phyloP scores from a whole-genome alignment of 2,113 vertebrate genomes.

The Epinephelus moara region DNA sequence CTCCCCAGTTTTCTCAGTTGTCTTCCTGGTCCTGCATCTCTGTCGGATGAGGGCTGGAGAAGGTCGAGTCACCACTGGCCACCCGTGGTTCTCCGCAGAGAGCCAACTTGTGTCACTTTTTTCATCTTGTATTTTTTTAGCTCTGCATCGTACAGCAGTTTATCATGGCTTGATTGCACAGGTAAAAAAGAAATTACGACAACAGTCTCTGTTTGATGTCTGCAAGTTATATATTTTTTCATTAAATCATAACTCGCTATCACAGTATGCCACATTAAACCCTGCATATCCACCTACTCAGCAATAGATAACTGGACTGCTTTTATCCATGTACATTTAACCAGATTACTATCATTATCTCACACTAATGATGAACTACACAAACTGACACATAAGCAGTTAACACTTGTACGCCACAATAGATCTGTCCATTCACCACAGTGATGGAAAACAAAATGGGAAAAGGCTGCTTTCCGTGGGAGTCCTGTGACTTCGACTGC shows the following conservation, averaged over 20 bases:
- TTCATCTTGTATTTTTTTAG: constrained; percentile 50
- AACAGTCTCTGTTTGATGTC: constrained; percentile 85
- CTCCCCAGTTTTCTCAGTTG: constrained; percentile 59
- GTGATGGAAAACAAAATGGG: constrained; percentile 73
- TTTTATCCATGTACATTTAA: constrained; percentile 65
- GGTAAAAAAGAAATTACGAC: constrained; percentile 73
- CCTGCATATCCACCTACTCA: constrained; percentile 53
- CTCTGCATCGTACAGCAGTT: constrained; percentile 68
- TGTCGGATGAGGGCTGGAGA: constrained; percentile 58
- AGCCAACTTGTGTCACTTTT: constrained; percentile 65
- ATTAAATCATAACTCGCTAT: constrained; percentile 53
- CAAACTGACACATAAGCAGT: constrained; percentile 63
- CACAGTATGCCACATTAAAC: constrained; percentile 62
- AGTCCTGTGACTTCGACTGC: constrained; percentile 68
- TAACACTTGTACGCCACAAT: constrained; percentile 50
- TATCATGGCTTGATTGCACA: constrained; percentile 81
- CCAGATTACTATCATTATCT: constrained; percentile 57
- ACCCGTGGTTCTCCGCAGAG: constrained; percentile 45
- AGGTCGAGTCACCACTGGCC: constrained; percentile 50
- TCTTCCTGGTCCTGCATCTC: constrained; percentile 71
- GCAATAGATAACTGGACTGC: constrained; percentile 65
- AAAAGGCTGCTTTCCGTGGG: constrained; percentile 70
- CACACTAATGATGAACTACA: constrained; percentile 71
- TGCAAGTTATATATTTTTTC: constrained; percentile 61
- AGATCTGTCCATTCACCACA: constrained; percentile 69